A percentile compares a stretch with the other conserved stretches of the same genome.
phyloP scores from a whole-genome alignment of 1,140 invertebrate species.

The Heliconius hewitsoni region DNA sequence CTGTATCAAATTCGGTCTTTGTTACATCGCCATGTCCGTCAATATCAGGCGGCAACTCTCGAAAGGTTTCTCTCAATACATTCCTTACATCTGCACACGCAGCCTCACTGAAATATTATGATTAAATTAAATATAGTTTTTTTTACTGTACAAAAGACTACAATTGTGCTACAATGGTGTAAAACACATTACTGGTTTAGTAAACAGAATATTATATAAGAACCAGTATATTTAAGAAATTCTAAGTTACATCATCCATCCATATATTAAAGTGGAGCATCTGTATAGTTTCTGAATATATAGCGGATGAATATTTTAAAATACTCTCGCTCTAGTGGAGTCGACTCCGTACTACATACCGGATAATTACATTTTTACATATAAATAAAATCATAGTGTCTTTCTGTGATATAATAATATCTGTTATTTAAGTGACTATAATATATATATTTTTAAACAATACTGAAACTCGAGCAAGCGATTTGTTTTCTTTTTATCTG shows the following conservation, averaged over 20 bases:
- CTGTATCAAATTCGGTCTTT: neutral
- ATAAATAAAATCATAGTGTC: no score
- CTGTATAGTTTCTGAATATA: constrained; percentile 7
- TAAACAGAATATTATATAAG: neutral
- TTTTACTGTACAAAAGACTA: no score
- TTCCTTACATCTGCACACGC: constrained; percentile 50
- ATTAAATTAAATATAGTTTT: no score
- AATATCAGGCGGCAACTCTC: constrained; percentile 43
- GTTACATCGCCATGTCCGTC: neutral
- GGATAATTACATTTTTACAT: no score
- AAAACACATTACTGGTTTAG: neutral
- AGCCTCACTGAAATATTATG: constrained; percentile 32
- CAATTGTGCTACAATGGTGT: no score
- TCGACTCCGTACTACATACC: neutral
- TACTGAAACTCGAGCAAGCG: no score
- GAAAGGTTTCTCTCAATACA: constrained; percentile 53
- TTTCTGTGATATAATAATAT: no score
- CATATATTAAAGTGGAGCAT: neutral
- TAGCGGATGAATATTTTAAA: constrained; percentile 16
- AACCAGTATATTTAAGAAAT: neutral
- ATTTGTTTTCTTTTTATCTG: no score
- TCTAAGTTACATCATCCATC: neutral
- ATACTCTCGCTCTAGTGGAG: neutral
- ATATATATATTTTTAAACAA: no score
- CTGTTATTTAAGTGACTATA: no score